phyloP scores from a whole-genome alignment of 2,888 invertebrate genomes.

The Aleiodes alternator region DNA sequence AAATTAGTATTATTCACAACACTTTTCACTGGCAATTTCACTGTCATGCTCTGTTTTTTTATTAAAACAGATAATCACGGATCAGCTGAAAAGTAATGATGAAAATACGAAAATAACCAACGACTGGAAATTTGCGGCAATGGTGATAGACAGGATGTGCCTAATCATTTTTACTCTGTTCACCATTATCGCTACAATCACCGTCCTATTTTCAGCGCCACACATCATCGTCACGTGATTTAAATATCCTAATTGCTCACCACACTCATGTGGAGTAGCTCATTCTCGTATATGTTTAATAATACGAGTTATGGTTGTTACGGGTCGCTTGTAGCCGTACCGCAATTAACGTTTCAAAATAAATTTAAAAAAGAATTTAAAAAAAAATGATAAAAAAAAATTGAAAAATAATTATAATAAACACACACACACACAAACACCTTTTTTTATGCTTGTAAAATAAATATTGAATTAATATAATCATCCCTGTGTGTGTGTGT shows the following conservation, averaged over 20 bases:
- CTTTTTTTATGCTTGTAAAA: slow-evolving; percentile 55
- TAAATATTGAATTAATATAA: slow-evolving; percentile 25
- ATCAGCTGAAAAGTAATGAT: slow-evolving; percentile 95
- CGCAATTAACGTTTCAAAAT: slow-evolving; percentile 50
- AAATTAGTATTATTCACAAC: slow-evolving; percentile 13
- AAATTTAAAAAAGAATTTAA: no score
- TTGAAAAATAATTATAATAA: no score
- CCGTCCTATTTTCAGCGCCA: slow-evolving; percentile 97
- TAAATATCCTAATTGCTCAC: slow-evolving; percentile 62
- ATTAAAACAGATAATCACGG: slow-evolving; percentile 78
- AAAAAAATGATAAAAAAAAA: no score
- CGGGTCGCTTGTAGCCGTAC: slow-evolving; percentile 55
- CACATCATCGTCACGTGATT: slow-evolving; percentile 93
- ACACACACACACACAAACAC: slow-evolving; percentile 33
- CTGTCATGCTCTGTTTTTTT: slow-evolving; percentile 58
- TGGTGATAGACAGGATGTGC: slow-evolving; percentile 99
- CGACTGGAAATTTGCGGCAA: slow-evolving; percentile 99
- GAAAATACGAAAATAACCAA: slow-evolving; percentile 95
- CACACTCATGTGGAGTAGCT: slow-evolving; percentile 51
- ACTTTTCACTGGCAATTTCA: slow-evolving; percentile 36
- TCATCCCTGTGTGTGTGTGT: slow-evolving; percentile 22
- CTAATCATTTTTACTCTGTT: slow-evolving; percentile 99
- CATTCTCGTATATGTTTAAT: slow-evolving; percentile 37
- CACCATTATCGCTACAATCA: slow-evolving; percentile 97
- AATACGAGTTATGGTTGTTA: slow-evolving; percentile 55